These are phyloP conservation scores for Oligia fasciuncula DNA, from an alignment of 2,888 invertebrate species.

Conservation along the genomic window DNA sequence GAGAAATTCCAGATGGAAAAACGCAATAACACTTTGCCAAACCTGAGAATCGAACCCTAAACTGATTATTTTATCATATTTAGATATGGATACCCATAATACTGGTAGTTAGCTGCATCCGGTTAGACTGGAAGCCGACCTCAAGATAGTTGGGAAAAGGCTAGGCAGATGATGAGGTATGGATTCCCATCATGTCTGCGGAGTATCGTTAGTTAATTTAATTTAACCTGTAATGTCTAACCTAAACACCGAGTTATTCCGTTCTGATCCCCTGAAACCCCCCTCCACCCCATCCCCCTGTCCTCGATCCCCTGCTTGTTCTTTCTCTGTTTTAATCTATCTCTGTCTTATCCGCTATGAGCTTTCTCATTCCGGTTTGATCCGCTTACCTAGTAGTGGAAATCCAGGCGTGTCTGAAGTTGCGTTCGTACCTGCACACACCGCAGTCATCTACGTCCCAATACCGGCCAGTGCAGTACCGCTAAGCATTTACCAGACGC, in stretches of 20 bases:
- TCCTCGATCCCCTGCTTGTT: too few relatives aligned
- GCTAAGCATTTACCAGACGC: conserved; percentile 37
- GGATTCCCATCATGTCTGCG: background rate
- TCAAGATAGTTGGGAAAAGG: background rate
- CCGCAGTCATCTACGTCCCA: conserved; percentile 34
- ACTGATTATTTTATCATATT: too few relatives aligned
- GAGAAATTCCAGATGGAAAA: too few relatives aligned
- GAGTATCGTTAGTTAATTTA: background rate
- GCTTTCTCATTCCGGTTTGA: too few relatives aligned
- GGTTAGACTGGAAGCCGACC: background rate
- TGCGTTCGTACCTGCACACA: conserved; percentile 3
- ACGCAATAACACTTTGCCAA: too few relatives aligned
- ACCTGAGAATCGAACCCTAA: too few relatives aligned
- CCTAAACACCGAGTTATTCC: conserved; percentile 5
- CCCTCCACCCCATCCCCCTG: too few relatives aligned
- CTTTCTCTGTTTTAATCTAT: too few relatives aligned
- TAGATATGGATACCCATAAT: too few relatives aligned
- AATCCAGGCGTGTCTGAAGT: conserved; percentile 14
- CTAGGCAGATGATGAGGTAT: background rate
- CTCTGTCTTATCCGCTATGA: too few relatives aligned
- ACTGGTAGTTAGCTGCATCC: background rate
- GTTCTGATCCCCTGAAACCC: too few relatives aligned
- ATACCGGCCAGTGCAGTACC: background rate
- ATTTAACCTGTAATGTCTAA: background rate
- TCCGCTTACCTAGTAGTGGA: background rate